Conservation (phyloP, 1,140 invertebrate species). For the Sycobia sp. region DNA sequence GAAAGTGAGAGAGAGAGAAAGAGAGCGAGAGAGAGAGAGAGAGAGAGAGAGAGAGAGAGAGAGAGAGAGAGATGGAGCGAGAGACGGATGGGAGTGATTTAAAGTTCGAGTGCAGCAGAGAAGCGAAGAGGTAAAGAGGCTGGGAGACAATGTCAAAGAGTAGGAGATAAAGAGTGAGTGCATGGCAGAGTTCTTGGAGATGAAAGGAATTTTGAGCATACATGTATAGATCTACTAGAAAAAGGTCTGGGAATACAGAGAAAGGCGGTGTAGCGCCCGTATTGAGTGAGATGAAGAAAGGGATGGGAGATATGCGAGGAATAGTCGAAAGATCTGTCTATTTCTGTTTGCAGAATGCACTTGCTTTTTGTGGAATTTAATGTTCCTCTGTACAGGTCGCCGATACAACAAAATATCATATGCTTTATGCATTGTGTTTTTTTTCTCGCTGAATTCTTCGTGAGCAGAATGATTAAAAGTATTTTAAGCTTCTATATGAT, state of each 20-base stretch:
- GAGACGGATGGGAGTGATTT: conserved; percentile 13
- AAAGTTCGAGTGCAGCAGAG: conserved; percentile 22
- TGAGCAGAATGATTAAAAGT: too few species aligned
- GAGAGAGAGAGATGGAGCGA: conserved; percentile 7
- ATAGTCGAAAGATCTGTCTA: too few species aligned
- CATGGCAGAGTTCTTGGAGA: conserved; percentile 16
- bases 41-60: conserved; percentile 4
- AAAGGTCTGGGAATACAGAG: neutral
- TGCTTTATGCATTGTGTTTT: too few species aligned
- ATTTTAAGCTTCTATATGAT: too few species aligned
- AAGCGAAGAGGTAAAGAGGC: conserved; percentile 31
- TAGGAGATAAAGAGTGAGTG: conserved; percentile 21
- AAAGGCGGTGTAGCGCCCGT: too few species aligned
- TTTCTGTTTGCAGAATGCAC: too few species aligned
- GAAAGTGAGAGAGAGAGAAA: too few species aligned
- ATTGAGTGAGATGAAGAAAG: conserved; percentile 30
- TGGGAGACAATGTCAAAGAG: conserved; percentile 39
- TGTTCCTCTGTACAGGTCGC: too few species aligned
- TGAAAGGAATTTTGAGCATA: conserved; percentile 8
- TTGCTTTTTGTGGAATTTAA: too few species aligned
- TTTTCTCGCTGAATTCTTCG: too few species aligned
- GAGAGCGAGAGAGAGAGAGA: too few species aligned
- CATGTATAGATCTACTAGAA: conserved; percentile 5
- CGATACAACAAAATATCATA: too few species aligned
- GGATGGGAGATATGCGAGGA: conserved; percentile 11